Conservation (phyloP, 2,113 vertebrate genomes). For the Oncorhynchus masou region DNA sequence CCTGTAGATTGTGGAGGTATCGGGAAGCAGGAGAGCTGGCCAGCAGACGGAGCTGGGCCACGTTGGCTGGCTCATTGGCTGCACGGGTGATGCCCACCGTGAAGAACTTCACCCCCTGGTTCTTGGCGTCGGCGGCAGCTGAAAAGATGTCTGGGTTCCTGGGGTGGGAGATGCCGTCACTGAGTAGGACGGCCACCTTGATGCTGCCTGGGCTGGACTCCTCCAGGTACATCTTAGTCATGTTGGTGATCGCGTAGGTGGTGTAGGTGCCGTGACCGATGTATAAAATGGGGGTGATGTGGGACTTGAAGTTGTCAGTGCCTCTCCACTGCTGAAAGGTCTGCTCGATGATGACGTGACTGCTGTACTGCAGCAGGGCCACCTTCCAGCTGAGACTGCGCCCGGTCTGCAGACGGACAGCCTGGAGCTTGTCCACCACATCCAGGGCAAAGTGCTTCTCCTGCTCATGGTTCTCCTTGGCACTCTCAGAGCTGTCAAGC, state of each 20-base stretch:
- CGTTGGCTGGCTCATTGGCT: constrained; percentile 80
- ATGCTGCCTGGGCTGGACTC: constrained; percentile 76
- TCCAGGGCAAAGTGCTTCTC: constrained; percentile 84
- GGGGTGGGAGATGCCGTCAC: constrained; percentile 83
- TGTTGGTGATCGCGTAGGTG: constrained; percentile 90
- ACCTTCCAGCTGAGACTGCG: constrained; percentile 77
- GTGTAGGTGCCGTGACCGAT: constrained; percentile 90
- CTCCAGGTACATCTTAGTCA: constrained; percentile 83
- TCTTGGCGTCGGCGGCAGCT: constrained; percentile 85
- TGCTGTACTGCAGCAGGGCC: constrained; percentile 89
- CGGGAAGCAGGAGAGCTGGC: constrained; percentile 80
- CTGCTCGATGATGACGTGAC: constrained; percentile 84
- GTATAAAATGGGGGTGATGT: constrained; percentile 76
- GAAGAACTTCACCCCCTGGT: constrained; percentile 86
- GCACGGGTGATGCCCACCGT: constrained; percentile 82
- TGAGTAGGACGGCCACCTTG: constrained; percentile 82
- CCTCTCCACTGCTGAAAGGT: constrained; percentile 85
- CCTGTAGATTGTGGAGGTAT: constrained; percentile 84
- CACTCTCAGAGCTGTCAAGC: constrained; percentile 89
- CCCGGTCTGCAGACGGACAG: constrained; percentile 74
- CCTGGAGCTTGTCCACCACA: constrained; percentile 79
- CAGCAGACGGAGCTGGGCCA: constrained; percentile 80
- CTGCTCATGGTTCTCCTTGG: constrained; percentile 84
- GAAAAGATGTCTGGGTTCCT: constrained; percentile 90
- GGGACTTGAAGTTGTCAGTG: constrained; percentile 78